These are phyloP conservation scores for Anabas testudineus DNA, from an alignment of 2,797 vertebrate genomes.

Conservation along the genomic window DNA sequence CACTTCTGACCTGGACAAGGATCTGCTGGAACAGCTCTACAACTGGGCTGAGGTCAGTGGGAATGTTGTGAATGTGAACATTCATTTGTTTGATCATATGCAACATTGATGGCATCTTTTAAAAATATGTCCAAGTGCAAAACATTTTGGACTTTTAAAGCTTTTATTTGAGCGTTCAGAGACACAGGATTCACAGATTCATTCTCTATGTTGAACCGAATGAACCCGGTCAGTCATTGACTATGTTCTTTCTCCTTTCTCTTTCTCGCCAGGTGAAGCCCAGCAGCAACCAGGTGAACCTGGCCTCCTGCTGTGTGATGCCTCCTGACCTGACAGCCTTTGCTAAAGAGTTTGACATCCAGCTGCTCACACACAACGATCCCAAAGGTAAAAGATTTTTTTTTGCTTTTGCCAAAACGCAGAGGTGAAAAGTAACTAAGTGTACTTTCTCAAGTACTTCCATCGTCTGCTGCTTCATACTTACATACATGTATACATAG, in stretches of 20 bases:
- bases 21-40: conserved; percentile 94
- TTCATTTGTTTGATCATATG: conserved; percentile 1
- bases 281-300: conserved; percentile 98
- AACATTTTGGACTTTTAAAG: too few species aligned
- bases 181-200: neutral
- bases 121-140: neutral
- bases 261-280: conserved; percentile 91
- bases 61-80: neutral
- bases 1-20: conserved; percentile 97
- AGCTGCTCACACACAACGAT: conserved; percentile 97
- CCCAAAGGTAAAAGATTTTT: conserved; percentile 90
- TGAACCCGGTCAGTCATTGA: conserved; percentile 1
- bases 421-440: too few species aligned
- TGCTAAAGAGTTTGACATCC: conserved; percentile 97
- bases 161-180: too few species aligned
- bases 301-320: conserved; percentile 99
- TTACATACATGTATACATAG: too few species aligned
- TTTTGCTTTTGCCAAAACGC: neutral
- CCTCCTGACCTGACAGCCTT: conserved; percentile 98
- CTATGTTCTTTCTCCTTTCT: neutral
- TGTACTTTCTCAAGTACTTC: too few species aligned
- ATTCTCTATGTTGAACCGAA: neutral
- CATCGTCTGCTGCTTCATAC: too few species aligned
- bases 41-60: conserved; percentile 93
- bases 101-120: neutral